These are phyloP conservation scores for Urocitellus parryii DNA, from an alignment of 2,113 vertebrate genomes.

Conservation along the genomic window DNA sequence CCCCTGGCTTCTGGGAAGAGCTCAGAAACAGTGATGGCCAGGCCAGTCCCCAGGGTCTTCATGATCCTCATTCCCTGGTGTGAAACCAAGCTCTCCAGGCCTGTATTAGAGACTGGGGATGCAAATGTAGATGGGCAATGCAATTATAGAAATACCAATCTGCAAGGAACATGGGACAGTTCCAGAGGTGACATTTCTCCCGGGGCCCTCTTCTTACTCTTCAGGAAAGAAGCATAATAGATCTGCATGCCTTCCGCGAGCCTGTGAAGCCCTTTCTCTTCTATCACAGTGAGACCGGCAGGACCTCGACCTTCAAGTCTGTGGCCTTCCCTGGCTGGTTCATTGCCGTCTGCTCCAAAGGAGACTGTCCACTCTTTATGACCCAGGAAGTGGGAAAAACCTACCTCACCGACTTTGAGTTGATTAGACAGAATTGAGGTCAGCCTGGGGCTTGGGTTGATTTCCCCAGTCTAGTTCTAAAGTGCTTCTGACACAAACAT, in stretches of 20 bases:
- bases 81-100: background rate
- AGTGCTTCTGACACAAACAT: background rate
- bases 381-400: conserved; percentile 51
- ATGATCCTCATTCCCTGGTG: background rate
- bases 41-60: too few relatives aligned
- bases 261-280: conserved; percentile 57
- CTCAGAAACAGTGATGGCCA: background rate
- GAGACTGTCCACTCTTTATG: background rate
- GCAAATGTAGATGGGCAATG: background rate
- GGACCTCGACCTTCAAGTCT: conserved; percentile 47
- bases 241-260: background rate
- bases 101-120: background rate
- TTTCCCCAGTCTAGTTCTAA: background rate
- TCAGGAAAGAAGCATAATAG: conserved; percentile 17
- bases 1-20: background rate
- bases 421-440: background rate
- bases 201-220: background rate
- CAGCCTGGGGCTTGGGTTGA: background rate
- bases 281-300: background rate
- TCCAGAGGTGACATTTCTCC: background rate
- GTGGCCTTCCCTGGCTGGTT: conserved; percentile 67
- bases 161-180: background rate
- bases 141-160: background rate
- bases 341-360: conserved; percentile 12
- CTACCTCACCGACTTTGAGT: conserved; percentile 21